A percentile compares a stretch with the other conserved stretches of the same genome.
These are phyloP conservation scores for Patella ulyssiponensis DNA, from an alignment of 2,888 invertebrate species.

Conservation along the genomic window DNA sequence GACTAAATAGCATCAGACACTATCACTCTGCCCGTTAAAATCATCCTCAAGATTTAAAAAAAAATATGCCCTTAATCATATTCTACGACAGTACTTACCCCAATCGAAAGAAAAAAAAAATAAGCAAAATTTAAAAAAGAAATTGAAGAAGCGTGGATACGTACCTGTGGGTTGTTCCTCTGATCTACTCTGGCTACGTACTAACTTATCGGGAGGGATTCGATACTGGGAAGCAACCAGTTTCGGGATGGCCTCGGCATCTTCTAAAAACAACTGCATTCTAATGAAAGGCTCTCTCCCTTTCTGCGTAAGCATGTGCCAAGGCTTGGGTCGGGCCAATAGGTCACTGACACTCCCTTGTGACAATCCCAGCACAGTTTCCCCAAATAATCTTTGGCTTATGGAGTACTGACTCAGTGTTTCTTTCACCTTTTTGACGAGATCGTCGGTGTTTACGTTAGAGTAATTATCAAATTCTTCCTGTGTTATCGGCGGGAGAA, in stretches of 20 bases:
- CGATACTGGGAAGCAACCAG: constrained; percentile 97
- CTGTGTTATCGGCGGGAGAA: constrained; percentile 97
- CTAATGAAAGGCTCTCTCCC: constrained; percentile 83
- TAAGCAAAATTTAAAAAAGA: background rate
- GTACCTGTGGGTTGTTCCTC: constrained; percentile 31
- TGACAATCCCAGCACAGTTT: constrained; percentile 84
- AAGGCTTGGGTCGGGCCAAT: constrained; percentile 96
- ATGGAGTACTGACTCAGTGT: constrained; percentile 76
- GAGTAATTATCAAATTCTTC: constrained; percentile 99
- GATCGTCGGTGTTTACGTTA: constrained; percentile 97
- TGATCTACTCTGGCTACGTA: constrained; percentile 78
- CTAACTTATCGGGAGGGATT: constrained; percentile 96
- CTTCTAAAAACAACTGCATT: constrained; percentile 92
- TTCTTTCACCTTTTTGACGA: constrained; percentile 85
- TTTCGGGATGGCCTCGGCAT: constrained; percentile 93
- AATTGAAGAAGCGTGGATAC: background rate
- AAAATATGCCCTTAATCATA: background rate
- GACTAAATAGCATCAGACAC: background rate
- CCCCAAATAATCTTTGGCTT: constrained; percentile 97
- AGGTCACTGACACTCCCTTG: constrained; percentile 96
- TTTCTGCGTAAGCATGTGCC: constrained; percentile 99
- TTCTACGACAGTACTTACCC: background rate
- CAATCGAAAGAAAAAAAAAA: background rate
- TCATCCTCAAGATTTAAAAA: background rate
- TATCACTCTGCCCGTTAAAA: background rate